A percentile compares a stretch with the other conserved stretches of the same genome.
Evolutionary conservation across 2,888 invertebrate genomes (phyloP).

Genomic region (Tipula helvola): DNA sequence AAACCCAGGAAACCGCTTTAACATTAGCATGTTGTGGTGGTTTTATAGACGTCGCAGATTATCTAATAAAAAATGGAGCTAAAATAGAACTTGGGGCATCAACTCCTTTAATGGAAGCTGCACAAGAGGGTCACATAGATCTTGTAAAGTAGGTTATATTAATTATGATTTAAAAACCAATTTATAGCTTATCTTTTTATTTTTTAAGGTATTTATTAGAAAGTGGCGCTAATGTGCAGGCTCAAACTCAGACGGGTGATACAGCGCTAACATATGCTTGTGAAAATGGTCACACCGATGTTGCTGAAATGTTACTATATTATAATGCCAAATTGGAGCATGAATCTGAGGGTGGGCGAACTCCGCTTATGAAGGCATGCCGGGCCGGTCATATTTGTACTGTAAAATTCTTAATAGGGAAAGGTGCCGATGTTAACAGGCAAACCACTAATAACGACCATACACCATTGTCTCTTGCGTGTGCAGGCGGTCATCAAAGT

Average conservation of each 20-base stretch:
- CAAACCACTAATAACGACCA: slow-evolving; percentile 93
- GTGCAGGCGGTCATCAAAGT: slow-evolving; percentile 88
- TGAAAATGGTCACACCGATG: slow-evolving; percentile 97
- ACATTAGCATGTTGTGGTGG: slow-evolving; percentile 92
- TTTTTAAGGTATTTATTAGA: slow-evolving; percentile 58
- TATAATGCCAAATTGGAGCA: slow-evolving; percentile 89
- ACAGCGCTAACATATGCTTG: slow-evolving; percentile 95
- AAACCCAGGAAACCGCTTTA: slow-evolving; percentile 93
- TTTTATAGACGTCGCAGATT: slow-evolving; percentile 89
- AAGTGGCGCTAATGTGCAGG: slow-evolving; percentile 81
- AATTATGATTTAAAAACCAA: not conserved
- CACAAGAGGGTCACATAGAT: slow-evolving; percentile 94
- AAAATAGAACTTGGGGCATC: slow-evolving; percentile 90
- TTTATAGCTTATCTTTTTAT: not conserved
- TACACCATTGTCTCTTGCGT: slow-evolving; percentile 90
- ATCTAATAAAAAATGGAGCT: slow-evolving; percentile 88
- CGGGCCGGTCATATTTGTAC: slow-evolving; percentile 93
- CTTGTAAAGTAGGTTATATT: slow-evolving; percentile 40
- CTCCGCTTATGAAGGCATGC: slow-evolving; percentile 97
- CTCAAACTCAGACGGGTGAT: slow-evolving; percentile 89
- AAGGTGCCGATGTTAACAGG: slow-evolving; percentile 73
- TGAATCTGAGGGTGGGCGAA: slow-evolving; percentile 93
- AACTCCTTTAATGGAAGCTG: slow-evolving; percentile 96
- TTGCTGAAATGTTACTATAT: slow-evolving; percentile 81
- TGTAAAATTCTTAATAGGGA: slow-evolving; percentile 86